phyloP scores from a whole-genome alignment of 1,140 invertebrate species.

The Muscidifurax raptorellus region DNA sequence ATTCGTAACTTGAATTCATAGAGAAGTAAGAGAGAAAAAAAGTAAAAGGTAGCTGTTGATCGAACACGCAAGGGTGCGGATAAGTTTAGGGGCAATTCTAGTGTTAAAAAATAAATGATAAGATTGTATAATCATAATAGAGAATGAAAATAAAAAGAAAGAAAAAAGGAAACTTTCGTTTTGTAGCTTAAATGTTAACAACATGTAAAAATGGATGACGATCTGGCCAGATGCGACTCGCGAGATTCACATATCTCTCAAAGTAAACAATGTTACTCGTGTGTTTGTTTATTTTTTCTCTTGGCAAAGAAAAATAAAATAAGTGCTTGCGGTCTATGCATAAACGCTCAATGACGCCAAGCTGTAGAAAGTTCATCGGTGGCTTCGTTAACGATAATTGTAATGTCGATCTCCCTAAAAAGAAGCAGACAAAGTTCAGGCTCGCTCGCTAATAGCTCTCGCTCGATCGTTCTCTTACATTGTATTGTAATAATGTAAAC shows the following conservation, averaged over 20 bases:
- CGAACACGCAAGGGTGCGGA: slow-evolving; percentile 42
- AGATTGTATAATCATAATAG: slow-evolving; percentile 54
- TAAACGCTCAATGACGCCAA: slow-evolving; percentile 9
- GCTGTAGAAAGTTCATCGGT: slow-evolving; percentile 19
- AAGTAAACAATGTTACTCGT: not conserved
- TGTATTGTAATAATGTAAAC: slow-evolving; percentile 46
- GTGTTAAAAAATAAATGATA: slow-evolving; percentile 51
- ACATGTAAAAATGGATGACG: slow-evolving; percentile 46
- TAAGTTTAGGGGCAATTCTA: slow-evolving; percentile 51
- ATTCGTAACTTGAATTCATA: slow-evolving; percentile 39
- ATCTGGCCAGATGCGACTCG: slow-evolving; percentile 39
- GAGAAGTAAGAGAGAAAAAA: slow-evolving; percentile 16
- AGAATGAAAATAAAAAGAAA: slow-evolving; percentile 44
- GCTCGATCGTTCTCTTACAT: slow-evolving; percentile 51
- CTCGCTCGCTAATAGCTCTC: slow-evolving; percentile 28
- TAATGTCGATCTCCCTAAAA: not conserved
- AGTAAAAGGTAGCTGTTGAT: slow-evolving; percentile 36
- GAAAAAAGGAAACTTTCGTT: slow-evolving; percentile 42
- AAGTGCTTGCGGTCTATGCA: not conserved
- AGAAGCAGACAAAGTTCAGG: slow-evolving; percentile 17
- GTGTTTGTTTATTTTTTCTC: slow-evolving; percentile 8
- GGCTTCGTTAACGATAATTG: slow-evolving; percentile 18
- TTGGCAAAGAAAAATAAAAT: not conserved
- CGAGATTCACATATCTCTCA: slow-evolving; percentile 35
- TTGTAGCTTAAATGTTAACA: slow-evolving; percentile 52